Evolutionary conservation across 1,140 invertebrate genomes (phyloP), one percentile per base, ranked within the genome.

Genomic region (Ceratitis capitata): DNA sequence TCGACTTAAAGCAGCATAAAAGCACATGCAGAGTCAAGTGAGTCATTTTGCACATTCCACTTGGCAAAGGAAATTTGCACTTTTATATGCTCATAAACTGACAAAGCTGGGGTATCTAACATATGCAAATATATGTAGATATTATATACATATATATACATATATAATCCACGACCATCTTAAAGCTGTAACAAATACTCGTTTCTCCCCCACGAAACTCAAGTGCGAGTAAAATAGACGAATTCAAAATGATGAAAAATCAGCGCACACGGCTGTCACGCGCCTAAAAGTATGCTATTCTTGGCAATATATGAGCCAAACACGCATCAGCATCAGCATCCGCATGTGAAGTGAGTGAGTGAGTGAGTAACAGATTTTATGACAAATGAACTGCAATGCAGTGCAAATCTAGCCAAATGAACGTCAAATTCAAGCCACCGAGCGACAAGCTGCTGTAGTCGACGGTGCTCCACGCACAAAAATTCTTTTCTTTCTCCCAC

Each of bases 361-460:
- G 51, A 53, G 51, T 19, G 1, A 9, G 23, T 29, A 29, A 29
- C 29, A 29, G 32, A 35, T 69, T 35, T 69, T 69, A 69, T 69
- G 61, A 69, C 61, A 69, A 69, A 69, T 69, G 61, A 69, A 69
- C 32, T 69, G 39, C 61, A 69, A 69, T 32, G 61, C 61, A 69
- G 32, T 32, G 32, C 61, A 69, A 69, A 69, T 69, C 61, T 39
- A n/a, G 61, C 14, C 29, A 39, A 64, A 64, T 64, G 29, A 64
- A 35, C 26, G 61, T 12, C 61, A 69, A 0, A 29, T n/a, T 19
- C n/a, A 56, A n/a, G 23, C 19, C 9, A n/a, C 19, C 51, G n/a
- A 2, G 10, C 51, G 51, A 56, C n/a, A n/a, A 47, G n/a, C 51
- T 23, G n/a, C 1, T 6, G n/a, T n/a, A n/a, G n/a, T n/a, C n/a